Base-by-base conservation (phyloP, 1,140 invertebrate genomes). In the Drosophila arawakana region DNA sequence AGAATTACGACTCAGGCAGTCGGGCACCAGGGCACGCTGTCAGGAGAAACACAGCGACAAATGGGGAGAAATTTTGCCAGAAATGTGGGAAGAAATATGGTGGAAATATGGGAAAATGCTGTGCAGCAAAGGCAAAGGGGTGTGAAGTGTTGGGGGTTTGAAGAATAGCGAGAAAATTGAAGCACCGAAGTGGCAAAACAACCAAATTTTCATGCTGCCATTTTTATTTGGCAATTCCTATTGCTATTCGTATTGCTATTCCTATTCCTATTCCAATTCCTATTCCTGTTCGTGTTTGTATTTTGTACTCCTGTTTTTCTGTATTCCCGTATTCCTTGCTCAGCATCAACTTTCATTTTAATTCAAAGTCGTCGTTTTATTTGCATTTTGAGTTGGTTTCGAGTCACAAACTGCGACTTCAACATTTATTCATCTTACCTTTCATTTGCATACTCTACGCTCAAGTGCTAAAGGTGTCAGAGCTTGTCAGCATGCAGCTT, bases 161-260 rank as follows among this genome's bases (percentile, higher is more conserved):
- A 72, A 61, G 30, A 57, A 44, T 30, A 43, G 43, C 49, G 58
- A 47, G 21, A 46, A 34, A 59, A 44, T 43, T 43, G 58, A 61
- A 39, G 44, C 37, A 80, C 59, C 68, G 66, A 81, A 78, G 71
- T 72, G 79, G 75, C 66, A 65, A 78, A 84, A 86, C 71, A 72
- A 73, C 76, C 57, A 79, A 86, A 82, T 84, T 86, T 30, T 81
- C 78, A 86, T 85, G 82, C 82, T 88, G 79, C 83, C 82, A 86
- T 86, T 82, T 30, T 83, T 83, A 81, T 83, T 83, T 76, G 67
- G 67, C 80, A 79, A 83, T 83, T 82, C 50, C 50, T 65, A 65
- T 65, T 59, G 18, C 37, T 44, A 30, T 44, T 41, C 35, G 0
- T 13, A 35, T 37, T 39, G 4, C 41, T 25, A n/a, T 57, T 35